Evolutionary conservation across 2,888 invertebrate species (phyloP).

Genomic region (Chaetogeoica ovagalla): DNA sequence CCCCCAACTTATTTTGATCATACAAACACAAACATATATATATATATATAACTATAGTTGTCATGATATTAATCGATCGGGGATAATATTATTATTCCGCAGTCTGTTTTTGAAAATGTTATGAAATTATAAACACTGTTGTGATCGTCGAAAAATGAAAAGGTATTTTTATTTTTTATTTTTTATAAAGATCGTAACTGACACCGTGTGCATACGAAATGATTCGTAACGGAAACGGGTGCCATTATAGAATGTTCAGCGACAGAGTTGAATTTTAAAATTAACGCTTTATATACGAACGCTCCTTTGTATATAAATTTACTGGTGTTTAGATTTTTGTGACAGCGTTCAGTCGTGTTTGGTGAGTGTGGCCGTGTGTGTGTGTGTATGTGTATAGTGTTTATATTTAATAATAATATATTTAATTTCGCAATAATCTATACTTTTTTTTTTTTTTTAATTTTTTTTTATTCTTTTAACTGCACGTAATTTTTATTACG

Average conservation of each 20-base stretch:
- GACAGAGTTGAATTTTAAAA: slow-evolving; percentile 52
- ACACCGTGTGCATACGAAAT: slow-evolving; percentile 40
- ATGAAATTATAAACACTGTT: slow-evolving; percentile 14
- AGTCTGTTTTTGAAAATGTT: not conserved
- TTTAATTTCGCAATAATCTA: not conserved
- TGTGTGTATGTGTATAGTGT: not conserved
- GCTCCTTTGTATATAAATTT: slow-evolving; percentile 31
- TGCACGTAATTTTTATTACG: not conserved
- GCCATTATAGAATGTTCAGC: slow-evolving; percentile 51
- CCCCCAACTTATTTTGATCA: too few relatives aligned
- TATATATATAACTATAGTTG: too few relatives aligned
- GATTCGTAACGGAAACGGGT: slow-evolving; percentile 46
- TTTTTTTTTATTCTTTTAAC: not conserved
- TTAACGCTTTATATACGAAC: slow-evolving; percentile 50
- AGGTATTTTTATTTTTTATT: not conserved
- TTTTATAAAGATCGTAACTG: slow-evolving; percentile 3
- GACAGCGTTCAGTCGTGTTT: slow-evolving; percentile 36
- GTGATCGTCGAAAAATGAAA: slow-evolving; percentile 30
- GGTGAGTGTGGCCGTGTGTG: not conserved
- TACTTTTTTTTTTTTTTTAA: not conserved
- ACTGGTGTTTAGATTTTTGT: slow-evolving; percentile 32
- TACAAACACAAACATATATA: too few relatives aligned
- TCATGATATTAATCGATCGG: too few relatives aligned
- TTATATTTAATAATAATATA: not conserved
- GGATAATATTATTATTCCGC: too few relatives aligned